These are phyloP conservation scores for Buphagus erythrorhynchus DNA, from an alignment of 2,797 vertebrate genomes.

Conservation along the genomic window DNA sequence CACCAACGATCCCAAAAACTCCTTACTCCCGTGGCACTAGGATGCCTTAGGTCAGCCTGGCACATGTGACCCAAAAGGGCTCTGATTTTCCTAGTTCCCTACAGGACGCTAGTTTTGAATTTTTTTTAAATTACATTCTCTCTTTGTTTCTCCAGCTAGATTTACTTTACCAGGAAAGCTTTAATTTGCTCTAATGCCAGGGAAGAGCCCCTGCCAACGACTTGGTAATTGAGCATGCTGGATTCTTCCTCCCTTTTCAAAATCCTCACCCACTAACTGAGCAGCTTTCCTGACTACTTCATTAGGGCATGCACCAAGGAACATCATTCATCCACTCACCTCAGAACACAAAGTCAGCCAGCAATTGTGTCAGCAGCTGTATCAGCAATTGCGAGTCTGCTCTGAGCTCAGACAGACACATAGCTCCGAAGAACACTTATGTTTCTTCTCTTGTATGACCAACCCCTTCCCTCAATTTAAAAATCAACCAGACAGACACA, in stretches of 20 bases:
- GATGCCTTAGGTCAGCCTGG: rapidly evolving
- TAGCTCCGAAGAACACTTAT: not conserved
- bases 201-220: not conserved
- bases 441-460: not conserved
- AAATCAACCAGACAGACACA: not conserved
- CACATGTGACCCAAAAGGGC: rapidly evolving
- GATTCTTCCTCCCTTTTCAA: not conserved
- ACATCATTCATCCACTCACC: not conserved
- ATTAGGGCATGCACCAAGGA: not conserved
- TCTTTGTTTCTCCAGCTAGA: not conserved
- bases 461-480: not conserved
- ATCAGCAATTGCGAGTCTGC: not conserved
- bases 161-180: not conserved
- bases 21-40: not conserved
- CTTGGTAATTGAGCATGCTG: not conserved
- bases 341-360: not conserved
- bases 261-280: not conserved
- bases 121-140: not conserved
- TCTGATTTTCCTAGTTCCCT: not conserved
- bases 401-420: not conserved
- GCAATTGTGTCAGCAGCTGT: not conserved
- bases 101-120: not conserved
- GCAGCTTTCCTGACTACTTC: not conserved
- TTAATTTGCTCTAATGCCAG: not conserved
- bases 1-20: not conserved